Evolutionary conservation across 2,797 vertebrate species (phyloP).

Genomic region (Clarias pachynema): DNA sequence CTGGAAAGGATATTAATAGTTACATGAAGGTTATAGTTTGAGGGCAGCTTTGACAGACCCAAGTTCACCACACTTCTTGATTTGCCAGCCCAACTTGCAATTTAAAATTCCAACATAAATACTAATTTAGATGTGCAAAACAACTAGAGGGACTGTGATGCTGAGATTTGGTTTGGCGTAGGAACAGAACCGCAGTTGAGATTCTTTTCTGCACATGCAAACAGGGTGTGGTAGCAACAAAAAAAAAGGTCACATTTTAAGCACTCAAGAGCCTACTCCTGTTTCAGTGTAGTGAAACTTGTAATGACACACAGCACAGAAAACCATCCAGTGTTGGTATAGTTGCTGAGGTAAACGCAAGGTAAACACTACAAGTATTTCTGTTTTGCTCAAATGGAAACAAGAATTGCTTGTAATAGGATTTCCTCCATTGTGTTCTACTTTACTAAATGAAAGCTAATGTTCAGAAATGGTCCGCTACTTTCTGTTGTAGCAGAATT

Average conservation of each 20-base stretch:
- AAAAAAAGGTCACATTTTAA: constrained; percentile 22
- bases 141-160: constrained; percentile 70
- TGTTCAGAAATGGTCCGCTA: neutral
- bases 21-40: constrained; percentile 78
- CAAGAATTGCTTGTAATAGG: neutral
- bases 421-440: neutral
- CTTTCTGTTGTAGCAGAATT: neutral
- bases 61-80: constrained; percentile 73
- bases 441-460: neutral
- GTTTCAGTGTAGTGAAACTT: constrained; percentile 56
- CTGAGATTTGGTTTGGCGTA: constrained; percentile 61
- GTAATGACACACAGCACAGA: constrained; percentile 63
- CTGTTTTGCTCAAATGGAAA: constrained; percentile 1
- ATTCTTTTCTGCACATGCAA: constrained; percentile 58
- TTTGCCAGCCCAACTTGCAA: constrained; percentile 79
- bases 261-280: constrained; percentile 44
- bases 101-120: constrained; percentile 78
- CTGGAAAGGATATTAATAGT: constrained; percentile 79
- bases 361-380: constrained; percentile 47
- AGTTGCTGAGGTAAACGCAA: constrained; percentile 56
- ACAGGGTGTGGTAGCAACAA: constrained; percentile 55
- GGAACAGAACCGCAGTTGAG: constrained; percentile 50
- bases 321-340: constrained; percentile 64
- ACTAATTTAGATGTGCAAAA: constrained; percentile 81
- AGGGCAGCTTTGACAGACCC: constrained; percentile 72